These are phyloP conservation scores for Cantharis lateralis DNA, from an alignment of 2,888 invertebrate genomes.

Conservation along the genomic window DNA sequence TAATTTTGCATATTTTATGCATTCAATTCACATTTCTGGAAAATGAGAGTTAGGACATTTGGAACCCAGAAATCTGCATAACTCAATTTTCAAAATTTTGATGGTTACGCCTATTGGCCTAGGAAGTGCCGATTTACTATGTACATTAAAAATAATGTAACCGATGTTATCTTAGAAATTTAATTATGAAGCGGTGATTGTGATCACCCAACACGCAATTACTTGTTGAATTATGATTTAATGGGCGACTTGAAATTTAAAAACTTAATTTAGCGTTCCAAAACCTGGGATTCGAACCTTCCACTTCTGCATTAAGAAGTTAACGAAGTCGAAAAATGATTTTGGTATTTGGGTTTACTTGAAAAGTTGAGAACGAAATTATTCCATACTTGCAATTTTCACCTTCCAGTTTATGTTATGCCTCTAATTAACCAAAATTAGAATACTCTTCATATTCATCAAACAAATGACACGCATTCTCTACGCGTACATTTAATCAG, in stretches of 20 bases:
- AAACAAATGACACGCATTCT: not conserved
- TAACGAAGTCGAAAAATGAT: not conserved
- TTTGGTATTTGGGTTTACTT: not conserved
- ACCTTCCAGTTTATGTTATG: not conserved
- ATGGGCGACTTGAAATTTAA: not conserved
- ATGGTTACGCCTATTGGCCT: too few relatives aligned
- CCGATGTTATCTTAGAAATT: not conserved
- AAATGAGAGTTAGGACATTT: too few relatives aligned
- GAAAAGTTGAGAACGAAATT: not conserved
- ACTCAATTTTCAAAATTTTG: too few relatives aligned
- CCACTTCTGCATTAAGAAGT: not conserved
- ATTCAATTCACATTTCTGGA: too few relatives aligned
- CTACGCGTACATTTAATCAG: constrained; percentile 2
- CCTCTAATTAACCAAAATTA: not conserved
- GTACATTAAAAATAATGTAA: not conserved
- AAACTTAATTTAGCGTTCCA: not conserved
- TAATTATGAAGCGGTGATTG: not conserved
- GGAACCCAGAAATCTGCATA: too few relatives aligned
- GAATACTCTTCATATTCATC: not conserved
- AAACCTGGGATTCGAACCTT: not conserved
- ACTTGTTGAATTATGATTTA: not conserved
- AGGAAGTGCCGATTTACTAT: not conserved
- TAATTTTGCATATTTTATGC: too few relatives aligned
- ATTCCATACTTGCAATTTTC: not conserved
- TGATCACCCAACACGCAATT: not conserved